phyloP scores from a whole-genome alignment of 2,797 vertebrate genomes.

The Podarcis siculus region DNA sequence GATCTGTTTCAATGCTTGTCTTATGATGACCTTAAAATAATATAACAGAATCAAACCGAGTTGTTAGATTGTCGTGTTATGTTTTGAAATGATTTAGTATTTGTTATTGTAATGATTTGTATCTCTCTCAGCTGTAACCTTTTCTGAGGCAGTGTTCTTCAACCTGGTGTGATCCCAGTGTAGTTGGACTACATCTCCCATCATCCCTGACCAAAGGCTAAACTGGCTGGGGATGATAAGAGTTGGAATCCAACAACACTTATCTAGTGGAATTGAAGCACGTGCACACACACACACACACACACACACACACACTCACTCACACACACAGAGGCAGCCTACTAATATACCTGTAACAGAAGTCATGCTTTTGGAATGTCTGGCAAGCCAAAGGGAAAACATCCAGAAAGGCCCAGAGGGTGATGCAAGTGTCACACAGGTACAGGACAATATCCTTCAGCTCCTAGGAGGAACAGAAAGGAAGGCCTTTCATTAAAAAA shows the following conservation, averaged over 20 bases:
- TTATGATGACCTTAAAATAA: no score
- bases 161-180: background rate
- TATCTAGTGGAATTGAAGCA: background rate
- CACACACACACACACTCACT: background rate
- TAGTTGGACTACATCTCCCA: background rate
- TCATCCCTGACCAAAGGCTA: background rate
- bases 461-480: constrained; percentile 77
- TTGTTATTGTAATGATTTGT: no score
- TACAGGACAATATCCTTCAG: constrained; percentile 89
- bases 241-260: background rate
- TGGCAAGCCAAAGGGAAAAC: constrained; percentile 89
- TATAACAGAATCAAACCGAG: no score
- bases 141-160: no score
- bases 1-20: no score
- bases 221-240: background rate
- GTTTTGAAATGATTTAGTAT: no score
- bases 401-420: constrained; percentile 93
- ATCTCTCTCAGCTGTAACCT: no score
- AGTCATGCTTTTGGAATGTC: constrained; percentile 90
- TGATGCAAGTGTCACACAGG: constrained; percentile 92
- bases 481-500: background rate
- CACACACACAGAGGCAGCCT: background rate
- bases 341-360: constrained; percentile 86
- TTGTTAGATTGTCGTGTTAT: no score
- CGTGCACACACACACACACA: background rate